Conservation (phyloP, 1,140 invertebrate species). For the Coptotermes formosanus region DNA sequence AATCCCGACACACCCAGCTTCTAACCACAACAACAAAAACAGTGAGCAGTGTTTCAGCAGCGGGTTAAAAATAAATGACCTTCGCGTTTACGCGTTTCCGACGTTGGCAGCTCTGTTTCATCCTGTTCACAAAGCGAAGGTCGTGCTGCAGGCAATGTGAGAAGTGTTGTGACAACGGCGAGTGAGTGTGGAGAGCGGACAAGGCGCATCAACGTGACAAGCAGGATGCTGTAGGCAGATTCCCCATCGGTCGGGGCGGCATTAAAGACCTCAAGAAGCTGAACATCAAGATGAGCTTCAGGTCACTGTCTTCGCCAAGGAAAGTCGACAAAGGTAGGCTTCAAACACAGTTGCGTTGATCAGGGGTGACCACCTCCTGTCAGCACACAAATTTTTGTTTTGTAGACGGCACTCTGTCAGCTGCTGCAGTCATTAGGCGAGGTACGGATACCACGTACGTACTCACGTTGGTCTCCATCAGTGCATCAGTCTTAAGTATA, state of each 20-base stretch:
- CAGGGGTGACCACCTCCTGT: neutral
- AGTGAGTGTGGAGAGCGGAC: too few relatives aligned
- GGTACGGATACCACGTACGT: too few relatives aligned
- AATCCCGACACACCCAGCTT: neutral
- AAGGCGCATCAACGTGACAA: neutral
- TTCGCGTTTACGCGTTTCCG: neutral
- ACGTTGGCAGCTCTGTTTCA: conserved; percentile 21
- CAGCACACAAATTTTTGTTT: neutral
- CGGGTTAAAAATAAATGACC: neutral
- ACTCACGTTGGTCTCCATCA: too few relatives aligned
- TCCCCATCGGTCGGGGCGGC: conserved; percentile 1
- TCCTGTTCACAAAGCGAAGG: conserved; percentile 19
- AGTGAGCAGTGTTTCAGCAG: neutral
- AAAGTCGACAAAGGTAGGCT: conserved; percentile 25
- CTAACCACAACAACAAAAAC: conserved; percentile 1
- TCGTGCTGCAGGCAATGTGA: neutral
- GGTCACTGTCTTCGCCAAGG: conserved; percentile 22
- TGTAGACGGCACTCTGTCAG: too few relatives aligned
- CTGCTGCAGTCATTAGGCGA: too few relatives aligned
- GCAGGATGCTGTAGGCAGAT: neutral
- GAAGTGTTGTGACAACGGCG: neutral
- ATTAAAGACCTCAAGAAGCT: conserved; percentile 23
- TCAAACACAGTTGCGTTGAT: neutral
- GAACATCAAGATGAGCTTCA: conserved; percentile 25
- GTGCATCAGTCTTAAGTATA: too few relatives aligned